Conservation (phyloP, 2,888 invertebrate species). For the Nomada ruficornis region DNA sequence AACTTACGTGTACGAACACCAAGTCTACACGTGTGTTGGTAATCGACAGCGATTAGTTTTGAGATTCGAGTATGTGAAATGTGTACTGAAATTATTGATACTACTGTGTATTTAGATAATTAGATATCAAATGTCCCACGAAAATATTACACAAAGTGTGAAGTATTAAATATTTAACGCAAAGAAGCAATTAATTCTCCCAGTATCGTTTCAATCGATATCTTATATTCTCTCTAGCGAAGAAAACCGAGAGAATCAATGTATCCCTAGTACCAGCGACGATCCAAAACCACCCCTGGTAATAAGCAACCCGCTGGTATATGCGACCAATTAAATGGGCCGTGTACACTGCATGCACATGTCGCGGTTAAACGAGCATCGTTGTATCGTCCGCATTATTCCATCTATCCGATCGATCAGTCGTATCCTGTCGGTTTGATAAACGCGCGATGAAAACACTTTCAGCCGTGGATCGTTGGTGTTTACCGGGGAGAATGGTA, state of each 20-base stretch:
- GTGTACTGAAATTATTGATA: too few species aligned
- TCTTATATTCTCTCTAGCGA: too few species aligned
- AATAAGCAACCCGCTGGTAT: not conserved
- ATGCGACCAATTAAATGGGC: constrained; percentile 59
- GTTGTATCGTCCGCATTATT: constrained; percentile 68
- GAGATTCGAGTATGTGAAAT: too few species aligned
- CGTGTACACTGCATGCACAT: constrained; percentile 46
- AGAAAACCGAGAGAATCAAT: not conserved
- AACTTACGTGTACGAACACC: not conserved
- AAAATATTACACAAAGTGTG: too few species aligned
- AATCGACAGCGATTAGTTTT: too few species aligned
- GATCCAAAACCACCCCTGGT: not conserved
- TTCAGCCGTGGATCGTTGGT: constrained; percentile 45
- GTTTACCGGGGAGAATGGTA: constrained; percentile 68
- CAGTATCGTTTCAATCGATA: too few species aligned
- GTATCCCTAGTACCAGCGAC: not conserved
- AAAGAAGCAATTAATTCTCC: too few species aligned
- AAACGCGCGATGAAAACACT: constrained; percentile 69
- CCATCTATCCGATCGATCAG: constrained; percentile 67
- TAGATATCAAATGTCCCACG: too few species aligned
- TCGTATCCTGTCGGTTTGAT: constrained; percentile 59
- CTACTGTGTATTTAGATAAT: too few species aligned
- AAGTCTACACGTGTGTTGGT: too few species aligned
- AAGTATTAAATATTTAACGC: too few species aligned
- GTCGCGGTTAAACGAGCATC: constrained; percentile 62